phyloP scores from a whole-genome alignment of 2,888 invertebrate genomes.

The Aethes cnicana region DNA sequence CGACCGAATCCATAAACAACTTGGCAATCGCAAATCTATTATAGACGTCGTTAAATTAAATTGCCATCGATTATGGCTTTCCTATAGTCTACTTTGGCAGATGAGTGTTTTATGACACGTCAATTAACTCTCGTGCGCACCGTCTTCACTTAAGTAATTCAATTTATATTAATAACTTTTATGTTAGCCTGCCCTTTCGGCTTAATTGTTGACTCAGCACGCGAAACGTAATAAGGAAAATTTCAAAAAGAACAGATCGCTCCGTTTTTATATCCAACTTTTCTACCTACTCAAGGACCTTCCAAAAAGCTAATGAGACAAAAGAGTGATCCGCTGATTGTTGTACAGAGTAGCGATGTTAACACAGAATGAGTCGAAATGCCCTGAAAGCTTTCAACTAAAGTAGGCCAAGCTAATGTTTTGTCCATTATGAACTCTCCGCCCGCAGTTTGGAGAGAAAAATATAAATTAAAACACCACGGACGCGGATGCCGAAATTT shows the following conservation, averaged over 20 bases:
- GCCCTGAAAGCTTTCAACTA: constrained; percentile 69
- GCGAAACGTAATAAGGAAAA: not conserved
- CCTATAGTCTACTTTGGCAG: constrained; percentile 13
- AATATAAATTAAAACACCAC: constrained; percentile 65
- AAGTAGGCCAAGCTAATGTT: constrained; percentile 74
- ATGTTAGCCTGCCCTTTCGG: not conserved
- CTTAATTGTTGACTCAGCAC: not conserved
- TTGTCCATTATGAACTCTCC: constrained; percentile 70
- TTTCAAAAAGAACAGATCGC: not conserved
- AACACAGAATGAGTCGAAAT: constrained; percentile 63
- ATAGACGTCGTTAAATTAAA: constrained; percentile 26
- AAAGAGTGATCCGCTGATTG: constrained; percentile 28
- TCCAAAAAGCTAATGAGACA: constrained; percentile 33
- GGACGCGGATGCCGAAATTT: constrained; percentile 5
- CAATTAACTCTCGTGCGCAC: constrained; percentile 16
- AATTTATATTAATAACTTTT: not conserved
- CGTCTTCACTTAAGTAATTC: not conserved
- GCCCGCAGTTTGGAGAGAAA: constrained; percentile 50
- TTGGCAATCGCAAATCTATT: constrained; percentile 24
- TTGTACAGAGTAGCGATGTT: constrained; percentile 37
- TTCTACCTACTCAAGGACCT: constrained; percentile 8
- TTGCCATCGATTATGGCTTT: constrained; percentile 19
- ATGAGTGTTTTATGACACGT: constrained; percentile 20
- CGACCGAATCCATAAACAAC: constrained; percentile 19
- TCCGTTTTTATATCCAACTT: constrained; percentile 19